A percentile compares a stretch with the other conserved stretches of the same genome.
Conservation (phyloP, 2,888 invertebrate species). For the Aethes cnicana region DNA sequence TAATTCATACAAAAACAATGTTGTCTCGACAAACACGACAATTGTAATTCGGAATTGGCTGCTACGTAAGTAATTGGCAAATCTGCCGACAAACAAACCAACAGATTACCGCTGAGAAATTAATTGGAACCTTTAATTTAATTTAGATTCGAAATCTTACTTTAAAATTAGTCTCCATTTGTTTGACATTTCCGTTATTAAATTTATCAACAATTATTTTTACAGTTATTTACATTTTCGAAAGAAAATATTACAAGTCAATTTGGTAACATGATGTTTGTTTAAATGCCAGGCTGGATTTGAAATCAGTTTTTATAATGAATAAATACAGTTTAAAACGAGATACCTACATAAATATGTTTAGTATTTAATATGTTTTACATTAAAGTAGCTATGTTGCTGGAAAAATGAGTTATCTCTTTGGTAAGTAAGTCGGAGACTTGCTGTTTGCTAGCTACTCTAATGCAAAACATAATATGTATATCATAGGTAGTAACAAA, state of each 20-base stretch:
- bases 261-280: constrained; percentile 70
- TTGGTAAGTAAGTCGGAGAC: no score
- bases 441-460: no score
- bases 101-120: background rate
- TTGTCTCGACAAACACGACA: constrained; percentile 7
- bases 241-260: no score
- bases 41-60: no score
- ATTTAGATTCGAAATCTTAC: constrained; percentile 4
- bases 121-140: constrained; percentile 15
- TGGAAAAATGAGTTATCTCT: no score
- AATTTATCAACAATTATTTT: constrained; percentile 58
- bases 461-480: no score
- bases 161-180: constrained; percentile 6
- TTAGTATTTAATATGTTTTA: no score
- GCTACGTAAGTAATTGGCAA: constrained; percentile 8
- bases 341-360: background rate
- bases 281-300: constrained; percentile 35
- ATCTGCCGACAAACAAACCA: constrained; percentile 1
- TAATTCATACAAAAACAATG: constrained; percentile 13
- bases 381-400: no score
- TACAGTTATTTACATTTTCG: constrained; percentile 67
- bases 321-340: background rate
- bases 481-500: no score
- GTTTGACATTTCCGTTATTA: constrained; percentile 36
- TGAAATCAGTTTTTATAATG: background rate